These are phyloP conservation scores for Chloroclysta siterata DNA, from an alignment of 2,888 invertebrate species.

Conservation along the genomic window DNA sequence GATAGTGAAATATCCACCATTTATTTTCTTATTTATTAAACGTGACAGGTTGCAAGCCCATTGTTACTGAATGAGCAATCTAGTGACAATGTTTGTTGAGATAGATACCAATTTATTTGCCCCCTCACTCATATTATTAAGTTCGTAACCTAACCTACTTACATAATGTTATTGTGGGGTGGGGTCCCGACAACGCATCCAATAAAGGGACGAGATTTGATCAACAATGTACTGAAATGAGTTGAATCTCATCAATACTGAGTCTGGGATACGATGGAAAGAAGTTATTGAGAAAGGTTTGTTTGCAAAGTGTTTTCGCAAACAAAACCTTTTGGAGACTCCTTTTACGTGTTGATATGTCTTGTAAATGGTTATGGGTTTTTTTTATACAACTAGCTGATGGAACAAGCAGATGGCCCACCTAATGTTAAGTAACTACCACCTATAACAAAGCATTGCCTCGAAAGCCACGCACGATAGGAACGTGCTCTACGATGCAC, in stretches of 20 bases:
- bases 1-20: too few species aligned
- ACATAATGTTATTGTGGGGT: constrained; percentile 27
- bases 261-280: constrained; percentile 15
- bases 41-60: neutral
- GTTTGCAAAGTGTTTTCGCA: constrained; percentile 8
- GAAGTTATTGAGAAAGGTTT: constrained; percentile 17
- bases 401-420: too few species aligned
- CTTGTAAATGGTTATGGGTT: too few species aligned
- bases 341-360: neutral
- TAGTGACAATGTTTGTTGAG: neutral
- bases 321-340: neutral
- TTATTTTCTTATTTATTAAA: too few species aligned
- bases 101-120: neutral
- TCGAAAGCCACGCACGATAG: too few species aligned
- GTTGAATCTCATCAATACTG: constrained; percentile 32
- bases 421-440: too few species aligned
- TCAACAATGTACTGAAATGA: constrained; percentile 48
- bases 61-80: neutral
- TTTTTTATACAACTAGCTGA: too few species aligned
- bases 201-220: constrained; percentile 36
- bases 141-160: constrained; percentile 7
- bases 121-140: constrained; percentile 1
- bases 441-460: too few species aligned
- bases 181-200: constrained; percentile 21
- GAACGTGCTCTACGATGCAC: too few species aligned